phyloP scores from a whole-genome alignment of 2,888 invertebrate species.

The Drosophila barbarae region DNA sequence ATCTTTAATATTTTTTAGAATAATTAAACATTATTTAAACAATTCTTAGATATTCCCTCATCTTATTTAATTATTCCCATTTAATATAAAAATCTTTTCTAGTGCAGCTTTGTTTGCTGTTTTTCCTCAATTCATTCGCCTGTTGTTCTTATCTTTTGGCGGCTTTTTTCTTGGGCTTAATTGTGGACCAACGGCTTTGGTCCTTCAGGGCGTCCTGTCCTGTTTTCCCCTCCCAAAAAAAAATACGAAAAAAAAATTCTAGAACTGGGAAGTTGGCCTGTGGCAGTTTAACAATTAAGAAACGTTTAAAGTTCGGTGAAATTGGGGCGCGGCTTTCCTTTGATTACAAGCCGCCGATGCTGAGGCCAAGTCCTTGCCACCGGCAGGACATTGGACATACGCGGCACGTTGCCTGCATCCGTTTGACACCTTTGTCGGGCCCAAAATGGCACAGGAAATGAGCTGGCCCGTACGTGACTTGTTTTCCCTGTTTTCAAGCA shows the following conservation, averaged over 20 bases:
- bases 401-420: slow-evolving; percentile 72
- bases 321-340: slow-evolving; percentile 46
- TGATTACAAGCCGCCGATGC: slow-evolving; percentile 32
- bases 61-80: background rate
- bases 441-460: slow-evolving; percentile 69
- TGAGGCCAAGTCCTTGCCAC: slow-evolving; percentile 5
- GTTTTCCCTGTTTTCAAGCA: slow-evolving; percentile 41
- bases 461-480: slow-evolving; percentile 73
- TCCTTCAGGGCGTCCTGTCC: slow-evolving; percentile 21
- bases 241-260: background rate
- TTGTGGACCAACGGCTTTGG: slow-evolving; percentile 48
- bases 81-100: background rate
- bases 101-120: slow-evolving; percentile 12
- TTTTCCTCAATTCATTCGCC: slow-evolving; percentile 16
- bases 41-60: background rate
- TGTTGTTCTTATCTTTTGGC: slow-evolving; percentile 57
- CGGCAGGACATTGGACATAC: slow-evolving; percentile 61
- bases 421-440: slow-evolving; percentile 70
- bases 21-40: background rate
- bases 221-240: background rate
- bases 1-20: background rate
- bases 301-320: slow-evolving; percentile 69
- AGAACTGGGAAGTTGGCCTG: slow-evolving; percentile 35
- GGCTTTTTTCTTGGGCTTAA: slow-evolving; percentile 50
- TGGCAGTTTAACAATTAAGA: slow-evolving; percentile 73